phyloP scores from a whole-genome alignment of 2,888 invertebrate species.

The Halocaridina rubra region DNA sequence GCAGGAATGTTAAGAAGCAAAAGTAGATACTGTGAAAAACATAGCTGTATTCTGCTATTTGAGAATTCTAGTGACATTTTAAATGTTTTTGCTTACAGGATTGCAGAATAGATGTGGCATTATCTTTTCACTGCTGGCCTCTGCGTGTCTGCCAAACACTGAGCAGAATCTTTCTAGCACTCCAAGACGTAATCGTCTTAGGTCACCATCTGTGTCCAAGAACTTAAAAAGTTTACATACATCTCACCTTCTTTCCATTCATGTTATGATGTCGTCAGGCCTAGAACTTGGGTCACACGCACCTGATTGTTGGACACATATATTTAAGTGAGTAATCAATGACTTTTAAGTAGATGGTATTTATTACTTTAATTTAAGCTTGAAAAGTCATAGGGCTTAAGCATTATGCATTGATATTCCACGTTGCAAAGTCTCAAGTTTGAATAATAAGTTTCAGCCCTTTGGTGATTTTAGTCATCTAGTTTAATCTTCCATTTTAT shows the following conservation, averaged over 20 bases:
- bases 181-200: slow-evolving; percentile 70
- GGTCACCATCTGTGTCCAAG: slow-evolving; percentile 64
- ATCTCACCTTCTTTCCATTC: slow-evolving; percentile 91
- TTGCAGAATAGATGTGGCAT: slow-evolving; percentile 91
- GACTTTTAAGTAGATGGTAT: too few species aligned
- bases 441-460: too few species aligned
- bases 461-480: too few species aligned
- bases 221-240: slow-evolving; percentile 76
- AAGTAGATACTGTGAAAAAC: too few species aligned
- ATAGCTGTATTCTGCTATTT: too few species aligned
- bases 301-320: slow-evolving; percentile 94
- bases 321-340: slow-evolving; percentile 76
- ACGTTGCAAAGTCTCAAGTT: too few species aligned
- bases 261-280: slow-evolving; percentile 88
- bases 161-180: slow-evolving; percentile 66
- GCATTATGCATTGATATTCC: too few species aligned
- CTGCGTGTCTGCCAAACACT: slow-evolving; percentile 85
- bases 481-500: too few species aligned
- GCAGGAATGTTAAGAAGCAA: too few species aligned
- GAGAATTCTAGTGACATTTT: too few species aligned
- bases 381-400: too few species aligned
- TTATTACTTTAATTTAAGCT: too few species aligned
- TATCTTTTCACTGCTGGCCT: slow-evolving; percentile 86
- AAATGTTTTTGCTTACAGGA: slow-evolving; percentile 69
- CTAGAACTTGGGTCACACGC: slow-evolving; percentile 92